phyloP scores from a whole-genome alignment of 1,140 invertebrate genomes.

The Drosophila sechellia region DNA sequence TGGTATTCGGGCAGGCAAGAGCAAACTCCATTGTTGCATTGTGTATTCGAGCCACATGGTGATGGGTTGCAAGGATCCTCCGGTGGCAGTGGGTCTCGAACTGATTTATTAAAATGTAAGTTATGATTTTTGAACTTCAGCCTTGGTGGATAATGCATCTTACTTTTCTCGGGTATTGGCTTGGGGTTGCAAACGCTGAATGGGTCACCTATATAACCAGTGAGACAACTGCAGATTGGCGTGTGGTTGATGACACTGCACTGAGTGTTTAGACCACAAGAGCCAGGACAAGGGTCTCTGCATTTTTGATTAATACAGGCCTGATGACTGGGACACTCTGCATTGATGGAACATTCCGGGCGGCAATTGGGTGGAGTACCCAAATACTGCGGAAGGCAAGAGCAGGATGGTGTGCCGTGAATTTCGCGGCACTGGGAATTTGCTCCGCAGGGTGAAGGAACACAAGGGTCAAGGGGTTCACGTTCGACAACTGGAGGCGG shows the following conservation, averaged over 20 bases:
- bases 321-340: conserved; percentile 92
- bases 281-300: conserved; percentile 91
- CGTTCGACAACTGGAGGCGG: conserved; percentile 55
- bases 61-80: conserved; percentile 90
- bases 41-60: conserved; percentile 88
- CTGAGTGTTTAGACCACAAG: conserved; percentile 91
- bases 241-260: conserved; percentile 93
- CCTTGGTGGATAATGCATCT: conserved; percentile 12
- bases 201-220: conserved; percentile 91
- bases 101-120: conserved; percentile 32
- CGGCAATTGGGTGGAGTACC: conserved; percentile 91
- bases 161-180: conserved; percentile 75
- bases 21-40: conserved; percentile 72
- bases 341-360: conserved; percentile 93
- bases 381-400: conserved; percentile 90
- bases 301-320: conserved; percentile 93
- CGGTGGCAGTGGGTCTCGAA: conserved; percentile 45
- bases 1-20: conserved; percentile 86
- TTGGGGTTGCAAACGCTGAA: conserved; percentile 87
- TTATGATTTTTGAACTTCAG: neutral
- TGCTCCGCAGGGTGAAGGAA: conserved; percentile 92
- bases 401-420: conserved; percentile 91
- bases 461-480: conserved; percentile 87
- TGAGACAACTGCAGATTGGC: conserved; percentile 91
- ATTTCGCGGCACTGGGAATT: conserved; percentile 91